A percentile compares a stretch with the other conserved stretches of the same genome.
Conservation (phyloP, 2,888 invertebrate species). For the Drosophila mimetica region DNA sequence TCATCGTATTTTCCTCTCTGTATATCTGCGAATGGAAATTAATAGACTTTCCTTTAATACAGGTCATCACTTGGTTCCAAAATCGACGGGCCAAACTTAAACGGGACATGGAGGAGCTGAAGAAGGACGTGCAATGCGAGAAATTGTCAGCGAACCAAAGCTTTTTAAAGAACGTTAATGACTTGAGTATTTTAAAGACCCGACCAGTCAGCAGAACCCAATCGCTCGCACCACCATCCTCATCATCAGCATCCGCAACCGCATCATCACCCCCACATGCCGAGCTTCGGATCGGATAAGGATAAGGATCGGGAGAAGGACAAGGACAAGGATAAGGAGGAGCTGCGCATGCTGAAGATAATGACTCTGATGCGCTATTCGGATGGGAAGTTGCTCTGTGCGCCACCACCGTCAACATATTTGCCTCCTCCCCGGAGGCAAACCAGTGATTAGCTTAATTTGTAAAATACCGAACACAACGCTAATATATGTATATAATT, state of each 20-base stretch:
- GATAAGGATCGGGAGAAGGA: constrained; percentile 39
- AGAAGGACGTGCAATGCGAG: constrained; percentile 97
- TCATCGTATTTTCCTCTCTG: not conserved
- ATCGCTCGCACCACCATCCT: constrained; percentile 50
- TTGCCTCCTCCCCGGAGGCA: constrained; percentile 19
- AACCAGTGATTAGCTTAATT: constrained; percentile 54
- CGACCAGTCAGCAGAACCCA: constrained; percentile 87
- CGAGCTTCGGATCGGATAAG: constrained; percentile 37
- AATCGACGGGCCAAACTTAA: constrained; percentile 97
- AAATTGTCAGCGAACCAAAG: constrained; percentile 94
- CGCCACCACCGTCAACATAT: constrained; percentile 31
- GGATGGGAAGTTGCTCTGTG: constrained; percentile 69
- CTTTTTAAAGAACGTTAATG: constrained; percentile 96
- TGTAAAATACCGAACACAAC: constrained; percentile 47
- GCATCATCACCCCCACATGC: constrained; percentile 27
- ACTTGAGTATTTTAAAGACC: constrained; percentile 95
- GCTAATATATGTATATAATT: constrained; percentile 45
- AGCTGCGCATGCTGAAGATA: constrained; percentile 82
- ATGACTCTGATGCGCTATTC: constrained; percentile 83
- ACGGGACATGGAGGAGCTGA: constrained; percentile 97
- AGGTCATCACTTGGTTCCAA: constrained; percentile 98
- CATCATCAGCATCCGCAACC: constrained; percentile 14
- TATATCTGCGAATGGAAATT: not conserved
- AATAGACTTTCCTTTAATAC: not conserved
- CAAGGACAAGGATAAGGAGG: constrained; percentile 81